Evolutionary conservation across 2,113 vertebrate genomes (phyloP), one percentile per base, ranked within the genome.

Genomic region (Podarcis cretensis): DNA sequence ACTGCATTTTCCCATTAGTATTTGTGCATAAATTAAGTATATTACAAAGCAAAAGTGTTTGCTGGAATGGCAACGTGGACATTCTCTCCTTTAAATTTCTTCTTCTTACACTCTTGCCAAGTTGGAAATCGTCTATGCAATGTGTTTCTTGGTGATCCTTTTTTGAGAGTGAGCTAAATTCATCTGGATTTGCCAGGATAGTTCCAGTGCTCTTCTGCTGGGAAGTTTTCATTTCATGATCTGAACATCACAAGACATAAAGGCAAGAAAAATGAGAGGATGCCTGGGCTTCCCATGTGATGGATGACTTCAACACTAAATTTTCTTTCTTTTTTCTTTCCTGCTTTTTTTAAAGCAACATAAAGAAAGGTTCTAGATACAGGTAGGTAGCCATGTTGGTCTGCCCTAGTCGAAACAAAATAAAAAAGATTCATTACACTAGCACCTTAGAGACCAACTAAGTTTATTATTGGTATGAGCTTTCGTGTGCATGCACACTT

Each of bases 151-250:
- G 48, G 32, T 23, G 37, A 12, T 7, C 35, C 16, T 84, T 57
- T 54, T 30, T 43, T 71, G 23, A 77, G 0, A 0, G 9, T 66
- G 25, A 78, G 2, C 68, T 88, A 85, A 57, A 71, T 69, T 90
- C 79, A 7, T 18, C 35, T 1, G 48, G 73, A 20, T 23, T 0
- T 18, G 68, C 2, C 69, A 86, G 48, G 77, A 78, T 65, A 68
- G 78, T 66, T 13, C 25, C 21, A 43, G 3, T 79, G 6, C 40
- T 1, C 0, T 37, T 65, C 81, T 69, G 76, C 71, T 86, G 71
- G 87, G 83, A 90, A 91, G 68, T 5, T 23, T 8, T 93, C 43
- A 48, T 37, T 8, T 86, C 30, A 83, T 57, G 73, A 93, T 10
- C 73, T 16, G 1, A 4, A 73, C n/a, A n/a, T 82, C 84, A 35